Evolutionary conservation across 2,888 invertebrate species (phyloP).

Genomic region (Mechanitis mazaeus): DNA sequence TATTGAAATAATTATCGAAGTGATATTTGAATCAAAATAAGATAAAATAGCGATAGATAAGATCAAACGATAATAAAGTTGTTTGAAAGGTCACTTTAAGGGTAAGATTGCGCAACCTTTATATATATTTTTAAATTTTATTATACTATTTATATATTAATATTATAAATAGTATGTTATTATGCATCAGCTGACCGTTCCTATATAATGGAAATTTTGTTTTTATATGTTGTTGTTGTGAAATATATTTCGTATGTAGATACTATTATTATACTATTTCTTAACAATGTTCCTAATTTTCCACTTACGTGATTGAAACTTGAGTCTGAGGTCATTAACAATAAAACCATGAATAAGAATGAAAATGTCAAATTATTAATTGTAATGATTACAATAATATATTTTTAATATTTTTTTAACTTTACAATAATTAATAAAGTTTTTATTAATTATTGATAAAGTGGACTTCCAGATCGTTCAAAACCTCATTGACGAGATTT

Average conservation of each 20-base stretch:
- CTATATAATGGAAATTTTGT: neutral
- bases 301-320: no score
- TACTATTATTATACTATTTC: no score
- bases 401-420: no score
- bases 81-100: slow-evolving; percentile 2
- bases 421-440: no score
- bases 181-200: neutral
- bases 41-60: neutral
- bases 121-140: neutral
- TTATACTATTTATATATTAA: neutral
- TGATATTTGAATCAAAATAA: neutral
- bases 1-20: neutral
- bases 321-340: no score
- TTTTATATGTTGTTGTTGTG: neutral
- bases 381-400: no score
- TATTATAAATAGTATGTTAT: neutral
- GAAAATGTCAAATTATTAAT: no score
- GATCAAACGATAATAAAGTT: slow-evolving; percentile 2
- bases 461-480: no score
- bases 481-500: no score
- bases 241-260: neutral
- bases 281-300: no score
- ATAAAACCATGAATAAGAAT: no score
- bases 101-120: neutral
- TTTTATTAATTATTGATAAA: no score